Conservation (phyloP, 2,113 vertebrate species). For the Sprattus sprattus region DNA sequence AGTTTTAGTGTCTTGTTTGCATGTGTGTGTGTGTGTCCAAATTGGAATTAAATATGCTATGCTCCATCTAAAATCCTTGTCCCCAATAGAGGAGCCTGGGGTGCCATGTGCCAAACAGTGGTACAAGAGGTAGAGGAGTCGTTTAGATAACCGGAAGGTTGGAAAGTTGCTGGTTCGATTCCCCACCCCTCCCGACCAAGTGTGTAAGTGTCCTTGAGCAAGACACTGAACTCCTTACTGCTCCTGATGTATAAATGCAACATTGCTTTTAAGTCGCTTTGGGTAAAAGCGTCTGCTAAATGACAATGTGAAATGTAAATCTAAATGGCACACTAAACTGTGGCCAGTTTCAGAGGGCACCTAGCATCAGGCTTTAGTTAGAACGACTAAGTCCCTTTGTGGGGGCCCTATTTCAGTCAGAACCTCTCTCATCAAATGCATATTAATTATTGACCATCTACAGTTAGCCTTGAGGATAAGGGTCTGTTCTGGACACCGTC, state of each 20-base stretch:
- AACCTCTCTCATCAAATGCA: background rate
- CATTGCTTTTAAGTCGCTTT: too few relatives aligned
- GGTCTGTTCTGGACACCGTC: background rate
- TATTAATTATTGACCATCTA: background rate
- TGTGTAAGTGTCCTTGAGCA: too few relatives aligned
- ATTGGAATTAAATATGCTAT: background rate
- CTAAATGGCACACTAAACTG: background rate
- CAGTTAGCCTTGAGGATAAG: background rate
- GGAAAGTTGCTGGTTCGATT: too few relatives aligned
- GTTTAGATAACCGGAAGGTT: too few relatives aligned
- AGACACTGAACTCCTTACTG: too few relatives aligned
- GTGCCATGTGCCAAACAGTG: background rate
- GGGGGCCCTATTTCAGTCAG: background rate
- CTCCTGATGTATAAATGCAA: too few relatives aligned
- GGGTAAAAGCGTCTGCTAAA: too few relatives aligned
- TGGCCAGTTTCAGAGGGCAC: background rate
- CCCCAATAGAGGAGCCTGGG: background rate
- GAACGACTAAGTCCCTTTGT: background rate
- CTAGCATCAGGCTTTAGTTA: background rate
- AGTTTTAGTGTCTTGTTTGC: background rate
- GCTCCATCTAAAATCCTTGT: background rate
- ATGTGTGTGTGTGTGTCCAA: background rate
- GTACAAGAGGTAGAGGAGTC: too few relatives aligned
- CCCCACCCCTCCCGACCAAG: too few relatives aligned
- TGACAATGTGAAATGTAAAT: too few relatives aligned